Percentiles rank a stretch among this genome's conserved stretches.
Evolutionary conservation across 2,113 vertebrate genomes (phyloP).

Genomic region (Mungos mungo): DNA sequence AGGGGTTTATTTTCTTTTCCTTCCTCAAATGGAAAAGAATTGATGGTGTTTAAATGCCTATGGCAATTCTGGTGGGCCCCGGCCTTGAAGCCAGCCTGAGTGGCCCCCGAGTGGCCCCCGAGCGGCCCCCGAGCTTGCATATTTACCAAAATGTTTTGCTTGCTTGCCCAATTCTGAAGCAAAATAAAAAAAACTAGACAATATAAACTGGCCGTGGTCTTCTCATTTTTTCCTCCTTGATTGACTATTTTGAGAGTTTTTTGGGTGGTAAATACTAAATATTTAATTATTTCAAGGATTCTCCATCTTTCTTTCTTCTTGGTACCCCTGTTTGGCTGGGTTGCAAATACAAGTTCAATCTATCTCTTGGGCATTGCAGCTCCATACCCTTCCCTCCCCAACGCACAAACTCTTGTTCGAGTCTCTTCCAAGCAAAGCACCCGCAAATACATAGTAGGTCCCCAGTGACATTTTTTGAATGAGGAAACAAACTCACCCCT

Average conservation of each 20-base stretch:
- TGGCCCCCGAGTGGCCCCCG: too few species aligned
- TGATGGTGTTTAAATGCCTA: neutral
- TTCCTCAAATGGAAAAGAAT: neutral
- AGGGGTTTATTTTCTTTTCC: neutral
- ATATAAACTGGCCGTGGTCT: neutral
- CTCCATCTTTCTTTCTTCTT: neutral
- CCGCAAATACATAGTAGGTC: neutral
- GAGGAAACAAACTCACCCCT: neutral
- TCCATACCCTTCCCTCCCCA: neutral
- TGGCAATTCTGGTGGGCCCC: neutral
- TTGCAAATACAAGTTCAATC: neutral
- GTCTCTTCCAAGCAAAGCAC: neutral
- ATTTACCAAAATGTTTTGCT: neutral
- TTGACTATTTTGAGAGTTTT: neutral
- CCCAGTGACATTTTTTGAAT: neutral
- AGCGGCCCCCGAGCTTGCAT: neutral
- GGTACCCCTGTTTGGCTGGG: neutral
- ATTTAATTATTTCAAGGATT: neutral
- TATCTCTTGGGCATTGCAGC: neutral
- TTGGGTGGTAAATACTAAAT: neutral
- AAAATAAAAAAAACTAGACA: neutral
- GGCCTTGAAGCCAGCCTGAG: neutral
- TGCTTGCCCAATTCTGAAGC: neutral
- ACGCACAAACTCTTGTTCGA: neutral
- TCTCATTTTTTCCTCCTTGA: neutral